These are phyloP conservation scores for Malacoraja senta DNA, from an alignment of 2,797 vertebrate genomes.

Conservation along the genomic window DNA sequence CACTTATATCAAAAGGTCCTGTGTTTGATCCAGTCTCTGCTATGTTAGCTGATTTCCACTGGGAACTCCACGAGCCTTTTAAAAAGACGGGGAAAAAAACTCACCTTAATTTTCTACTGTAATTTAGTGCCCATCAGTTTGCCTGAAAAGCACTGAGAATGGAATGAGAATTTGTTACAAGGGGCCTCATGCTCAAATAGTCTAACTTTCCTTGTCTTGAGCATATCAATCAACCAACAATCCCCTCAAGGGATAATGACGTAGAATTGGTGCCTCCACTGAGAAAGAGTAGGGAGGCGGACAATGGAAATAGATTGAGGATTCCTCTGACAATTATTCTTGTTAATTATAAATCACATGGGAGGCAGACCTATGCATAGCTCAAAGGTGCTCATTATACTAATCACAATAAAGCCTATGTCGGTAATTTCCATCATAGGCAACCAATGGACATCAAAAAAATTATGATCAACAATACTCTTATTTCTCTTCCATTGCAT, in stretches of 20 bases:
- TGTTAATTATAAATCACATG: not conserved
- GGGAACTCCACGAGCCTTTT: not conserved
- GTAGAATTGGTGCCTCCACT: not conserved
- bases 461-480: not conserved
- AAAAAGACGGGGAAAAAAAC: not conserved
- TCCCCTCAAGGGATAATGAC: not conserved
- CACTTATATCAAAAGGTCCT: not conserved
- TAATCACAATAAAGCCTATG: not conserved
- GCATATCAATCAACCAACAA: not conserved
- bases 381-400: not conserved
- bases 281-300: not conserved
- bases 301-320: not conserved
- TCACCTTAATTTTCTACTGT: not conserved
- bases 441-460: not conserved
- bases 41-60: not conserved
- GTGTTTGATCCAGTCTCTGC: not conserved
- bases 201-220: not conserved
- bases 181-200: not conserved
- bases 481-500: not conserved
- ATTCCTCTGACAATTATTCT: not conserved
- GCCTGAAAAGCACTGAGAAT: not conserved
- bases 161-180: not conserved
- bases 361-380: not conserved
- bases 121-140: not conserved
- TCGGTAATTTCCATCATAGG: not conserved